Conservation (phyloP, 2,797 vertebrate genomes). For the Spinibarbus caldwelli region DNA sequence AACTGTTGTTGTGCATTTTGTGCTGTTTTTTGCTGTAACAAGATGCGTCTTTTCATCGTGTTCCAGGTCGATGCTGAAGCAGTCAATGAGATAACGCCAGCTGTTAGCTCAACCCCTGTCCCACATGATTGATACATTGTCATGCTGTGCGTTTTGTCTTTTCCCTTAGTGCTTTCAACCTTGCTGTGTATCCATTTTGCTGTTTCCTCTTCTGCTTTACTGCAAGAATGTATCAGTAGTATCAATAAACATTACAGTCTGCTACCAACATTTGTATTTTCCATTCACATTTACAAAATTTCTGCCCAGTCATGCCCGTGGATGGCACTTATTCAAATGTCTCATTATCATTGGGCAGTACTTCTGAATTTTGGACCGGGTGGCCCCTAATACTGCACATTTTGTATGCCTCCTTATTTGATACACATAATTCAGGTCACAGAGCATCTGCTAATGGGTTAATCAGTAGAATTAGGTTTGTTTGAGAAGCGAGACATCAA, state of each 20-base stretch:
- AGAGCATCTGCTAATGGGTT: neutral
- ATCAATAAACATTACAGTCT: conserved; percentile 54
- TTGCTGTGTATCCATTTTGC: conserved; percentile 1
- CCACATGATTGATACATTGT: conserved; percentile 8
- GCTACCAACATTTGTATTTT: neutral
- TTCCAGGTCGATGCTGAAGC: neutral
- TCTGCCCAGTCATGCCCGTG: neutral
- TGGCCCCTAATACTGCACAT: neutral
- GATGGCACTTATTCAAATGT: neutral
- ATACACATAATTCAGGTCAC: neutral
- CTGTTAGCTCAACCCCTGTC: conserved; percentile 12
- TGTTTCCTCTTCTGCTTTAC: conserved; percentile 48
- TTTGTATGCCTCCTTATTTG: neutral
- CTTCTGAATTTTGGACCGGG: neutral
- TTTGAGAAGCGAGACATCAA: neutral
- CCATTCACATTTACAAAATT: neutral
- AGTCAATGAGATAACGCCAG: neutral
- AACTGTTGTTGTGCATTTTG: neutral
- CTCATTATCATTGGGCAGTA: neutral
- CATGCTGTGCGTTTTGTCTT: neutral
- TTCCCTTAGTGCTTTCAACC: neutral
- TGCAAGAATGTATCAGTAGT: conserved; percentile 54
- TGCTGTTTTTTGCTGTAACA: neutral
- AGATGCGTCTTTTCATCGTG: neutral
- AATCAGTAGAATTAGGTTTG: neutral